Evolutionary conservation across 2,888 invertebrate genomes (phyloP), one percentile per base, ranked within the genome.

Genomic region (Hesperia comma): DNA sequence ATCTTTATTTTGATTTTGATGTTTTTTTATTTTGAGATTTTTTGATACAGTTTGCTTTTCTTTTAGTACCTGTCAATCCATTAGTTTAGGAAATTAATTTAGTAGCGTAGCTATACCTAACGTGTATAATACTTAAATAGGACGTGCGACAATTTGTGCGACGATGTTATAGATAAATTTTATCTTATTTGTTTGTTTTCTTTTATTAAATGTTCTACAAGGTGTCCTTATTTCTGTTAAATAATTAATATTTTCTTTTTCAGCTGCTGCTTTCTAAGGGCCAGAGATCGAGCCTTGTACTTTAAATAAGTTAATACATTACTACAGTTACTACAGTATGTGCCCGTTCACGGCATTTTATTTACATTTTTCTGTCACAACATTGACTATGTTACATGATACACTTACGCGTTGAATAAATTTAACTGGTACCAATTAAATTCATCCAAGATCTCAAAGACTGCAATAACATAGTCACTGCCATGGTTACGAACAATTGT

Each of bases 391-490:
- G 90, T 90, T 87, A 70, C 58, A 60, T 68, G 32, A 68, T 46
- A 70, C 60, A 58, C 63, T 53, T 37, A 54, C 54, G 55, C 61
- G 41, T 67, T 70, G 46, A 33, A 61, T 63, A 56, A 67, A 53
- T 61, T 70, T 69, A 62, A 68, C 68, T 58, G 67, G 61, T 61
- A 66, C 64, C 67, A 75, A 71, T 74, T 77, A 66, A 70, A 64
- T 79, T 81, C 75, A 77, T 74, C 76, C 75, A 85, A 86, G 84
- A 84, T 85, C 85, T 84, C 84, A 85, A 86, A 88, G 88, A 88
- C 89, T 89, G 89, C 84, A 80, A 82, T 83, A 86, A 88, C 92
- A 92, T 92, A 92, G 92, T 92, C 88, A 90, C 86, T 87, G 89
- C 88, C 87, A 82, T 76, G 77, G 77, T 85, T 81, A 83, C 81